Evolutionary conservation across 2,113 vertebrate species (phyloP).

Genomic region (Hucho hucho): DNA sequence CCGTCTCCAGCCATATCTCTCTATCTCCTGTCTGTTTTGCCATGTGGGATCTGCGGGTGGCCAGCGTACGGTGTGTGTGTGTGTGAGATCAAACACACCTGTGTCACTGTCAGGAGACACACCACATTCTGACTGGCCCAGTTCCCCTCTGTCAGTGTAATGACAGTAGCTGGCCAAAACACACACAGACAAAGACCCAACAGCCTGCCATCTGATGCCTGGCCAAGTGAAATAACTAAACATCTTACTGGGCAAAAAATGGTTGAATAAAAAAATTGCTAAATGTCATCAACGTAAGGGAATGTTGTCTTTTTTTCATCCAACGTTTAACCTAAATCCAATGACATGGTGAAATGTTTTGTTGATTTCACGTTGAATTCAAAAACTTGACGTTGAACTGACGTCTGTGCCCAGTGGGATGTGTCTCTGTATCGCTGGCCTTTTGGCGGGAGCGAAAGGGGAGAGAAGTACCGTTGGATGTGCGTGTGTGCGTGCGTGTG

Average conservation of each 20-base stretch:
- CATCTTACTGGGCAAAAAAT: background rate
- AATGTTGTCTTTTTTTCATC: too few relatives aligned
- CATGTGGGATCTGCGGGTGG: constrained; percentile 15
- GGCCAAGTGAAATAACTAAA: background rate
- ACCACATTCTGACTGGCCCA: background rate
- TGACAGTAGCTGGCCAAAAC: background rate
- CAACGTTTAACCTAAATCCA: too few relatives aligned
- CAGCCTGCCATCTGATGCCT: constrained; percentile 1
- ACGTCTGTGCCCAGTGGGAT: too few relatives aligned
- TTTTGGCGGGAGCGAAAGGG: background rate
- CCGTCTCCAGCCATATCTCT: background rate
- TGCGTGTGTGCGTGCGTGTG: background rate
- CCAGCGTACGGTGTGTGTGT: constrained; percentile 7
- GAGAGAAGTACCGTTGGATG: too few relatives aligned
- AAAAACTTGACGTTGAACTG: too few relatives aligned
- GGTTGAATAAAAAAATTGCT: too few relatives aligned
- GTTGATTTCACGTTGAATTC: too few relatives aligned
- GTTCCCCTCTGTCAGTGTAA: background rate
- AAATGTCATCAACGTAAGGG: too few relatives aligned
- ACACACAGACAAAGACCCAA: constrained; percentile 5
- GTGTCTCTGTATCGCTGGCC: background rate
- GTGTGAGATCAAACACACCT: constrained; percentile 43
- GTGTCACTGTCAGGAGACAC: constrained; percentile 22
- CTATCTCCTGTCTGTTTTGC: background rate
- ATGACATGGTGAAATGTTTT: too few relatives aligned